phyloP scores from a whole-genome alignment of 2,797 vertebrate genomes.

The Astyanax mexicanus region DNA sequence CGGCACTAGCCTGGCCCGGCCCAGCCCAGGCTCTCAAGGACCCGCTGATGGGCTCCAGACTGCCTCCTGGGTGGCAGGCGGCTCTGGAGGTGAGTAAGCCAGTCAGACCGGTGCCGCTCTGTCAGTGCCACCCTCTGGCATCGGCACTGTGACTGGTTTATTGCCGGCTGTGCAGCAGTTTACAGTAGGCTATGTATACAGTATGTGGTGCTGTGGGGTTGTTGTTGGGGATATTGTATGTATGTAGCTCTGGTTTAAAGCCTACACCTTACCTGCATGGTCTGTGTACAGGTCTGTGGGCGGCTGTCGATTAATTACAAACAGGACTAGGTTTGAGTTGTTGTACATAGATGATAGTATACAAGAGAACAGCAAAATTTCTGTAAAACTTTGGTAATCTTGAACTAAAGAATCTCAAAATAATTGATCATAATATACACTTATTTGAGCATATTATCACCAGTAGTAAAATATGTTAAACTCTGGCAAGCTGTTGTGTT shows the following conservation, averaged over 20 bases:
- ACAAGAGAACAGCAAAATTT: too few species aligned
- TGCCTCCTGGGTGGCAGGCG: slow-evolving; percentile 53
- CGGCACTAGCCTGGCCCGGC: slow-evolving; percentile 39
- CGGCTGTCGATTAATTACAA: too few species aligned
- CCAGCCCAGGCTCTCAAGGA: slow-evolving; percentile 34
- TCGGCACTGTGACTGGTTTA: slow-evolving; percentile 58
- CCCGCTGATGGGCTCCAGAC: slow-evolving; percentile 54
- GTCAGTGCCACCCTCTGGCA: slow-evolving; percentile 28
- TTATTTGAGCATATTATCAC: too few species aligned
- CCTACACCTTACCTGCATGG: not conserved
- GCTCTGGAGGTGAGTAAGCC: slow-evolving; percentile 50
- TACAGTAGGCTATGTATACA: too few species aligned
- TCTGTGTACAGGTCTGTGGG: too few species aligned
- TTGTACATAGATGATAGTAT: too few species aligned
- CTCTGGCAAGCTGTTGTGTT: too few species aligned
- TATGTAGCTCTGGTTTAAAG: slow-evolving; percentile 15
- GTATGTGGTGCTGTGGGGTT: not conserved
- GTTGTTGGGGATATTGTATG: not conserved
- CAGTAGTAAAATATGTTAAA: too few species aligned
- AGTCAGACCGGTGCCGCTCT: slow-evolving; percentile 45
- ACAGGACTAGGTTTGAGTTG: too few species aligned
- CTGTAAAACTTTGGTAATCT: too few species aligned
- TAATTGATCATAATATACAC: too few species aligned
- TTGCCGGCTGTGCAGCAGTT: slow-evolving; percentile 26
- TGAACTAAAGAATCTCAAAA: too few species aligned